phyloP scores from a whole-genome alignment of 2,113 vertebrate species.

The Pipra filicauda region DNA sequence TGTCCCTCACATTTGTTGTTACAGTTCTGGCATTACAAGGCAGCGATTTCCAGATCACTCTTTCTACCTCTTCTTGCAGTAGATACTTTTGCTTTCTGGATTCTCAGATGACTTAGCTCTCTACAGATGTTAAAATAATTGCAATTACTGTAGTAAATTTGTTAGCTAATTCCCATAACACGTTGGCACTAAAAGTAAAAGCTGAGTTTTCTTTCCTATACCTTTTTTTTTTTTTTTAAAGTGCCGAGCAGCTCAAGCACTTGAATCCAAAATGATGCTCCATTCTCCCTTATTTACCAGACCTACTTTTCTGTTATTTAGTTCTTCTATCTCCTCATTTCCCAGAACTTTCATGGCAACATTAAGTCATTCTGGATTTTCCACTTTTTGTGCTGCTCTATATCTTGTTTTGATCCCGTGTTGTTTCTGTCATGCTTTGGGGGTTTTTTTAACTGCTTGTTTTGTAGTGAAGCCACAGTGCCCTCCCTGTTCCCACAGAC shows the following conservation, averaged over 20 bases:
- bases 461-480: neutral
- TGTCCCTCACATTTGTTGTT: neutral
- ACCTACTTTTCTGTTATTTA: neutral
- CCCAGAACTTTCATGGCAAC: neutral
- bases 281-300: neutral
- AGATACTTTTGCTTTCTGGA: neutral
- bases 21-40: neutral
- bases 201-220: neutral
- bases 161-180: conserved; percentile 22
- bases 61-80: neutral
- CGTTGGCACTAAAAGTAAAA: neutral
- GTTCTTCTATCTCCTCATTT: neutral
- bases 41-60: neutral
- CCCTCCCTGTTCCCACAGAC: conserved; percentile 27
- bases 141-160: neutral
- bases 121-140: neutral
- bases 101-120: neutral
- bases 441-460: neutral
- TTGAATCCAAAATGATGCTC: neutral
- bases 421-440: conserved; percentile 1
- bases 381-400: neutral
- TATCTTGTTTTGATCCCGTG: neutral
- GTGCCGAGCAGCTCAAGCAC: neutral
- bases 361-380: conserved; percentile 43
- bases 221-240: neutral